Base-by-base conservation (phyloP, 2,113 vertebrate genomes). In the Leuciscus idus region DNA sequence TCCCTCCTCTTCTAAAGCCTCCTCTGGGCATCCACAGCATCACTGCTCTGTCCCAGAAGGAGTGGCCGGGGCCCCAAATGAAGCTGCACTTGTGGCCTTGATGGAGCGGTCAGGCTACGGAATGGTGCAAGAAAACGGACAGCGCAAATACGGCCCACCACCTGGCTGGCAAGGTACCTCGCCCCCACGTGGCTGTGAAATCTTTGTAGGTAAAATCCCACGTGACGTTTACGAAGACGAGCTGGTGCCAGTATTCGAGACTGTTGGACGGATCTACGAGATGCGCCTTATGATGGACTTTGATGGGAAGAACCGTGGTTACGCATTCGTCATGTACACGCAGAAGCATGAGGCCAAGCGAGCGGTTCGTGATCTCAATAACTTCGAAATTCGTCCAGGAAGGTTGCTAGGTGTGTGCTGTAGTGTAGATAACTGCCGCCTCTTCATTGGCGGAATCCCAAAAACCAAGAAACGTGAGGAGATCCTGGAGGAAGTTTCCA, bases 241-340 rank as follows among this genome's bases (percentile, higher is more conserved):
- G 92, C 93, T 99, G 0, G 98, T 99, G 57, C 98, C 98, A 0
- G 97, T 98, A 83, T 99, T 99, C 0, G 98, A 99, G 93, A 89
- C 95, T 0, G 96, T 97, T 0, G 98, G 98, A 7, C 96, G 96
- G 85, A 98, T 99, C 94, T 99, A 99, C 0, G 98, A 99, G 94
- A 98, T 99, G 97, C 97, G 98, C 17, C 92, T 99, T 83, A 99
- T 99, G 98, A 99, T 99, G 98, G 98, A 99, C 93, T 99, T 99
- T 10, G 98, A 99, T 0, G 98, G 98, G 64, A 99, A 99, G 93
- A 99, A 99, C 93, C 95, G 98, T 0, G 98, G 98, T 64, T 99
- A 99, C 0, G 98, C 98, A 46, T 99, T 99, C 0, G 98, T 99
- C 79, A 99, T 97, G 96, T 99, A 98, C 94, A 97, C 98, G 0